Evolutionary conservation across 2,888 invertebrate species (phyloP).

Genomic region (Ecliptopera silaceata): DNA sequence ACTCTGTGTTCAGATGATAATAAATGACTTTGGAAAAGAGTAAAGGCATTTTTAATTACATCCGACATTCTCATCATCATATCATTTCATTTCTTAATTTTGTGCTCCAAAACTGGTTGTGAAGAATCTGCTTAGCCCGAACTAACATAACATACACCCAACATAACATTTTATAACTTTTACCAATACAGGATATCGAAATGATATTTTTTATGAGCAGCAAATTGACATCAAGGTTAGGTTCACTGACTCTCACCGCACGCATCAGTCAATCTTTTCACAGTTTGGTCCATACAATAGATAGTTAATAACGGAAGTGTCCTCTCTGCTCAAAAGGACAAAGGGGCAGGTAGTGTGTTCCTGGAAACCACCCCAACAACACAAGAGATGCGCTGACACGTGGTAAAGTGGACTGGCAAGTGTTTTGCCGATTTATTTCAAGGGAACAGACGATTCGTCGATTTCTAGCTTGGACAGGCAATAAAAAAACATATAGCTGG

Average conservation of each 20-base stretch:
- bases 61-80: too few relatives aligned
- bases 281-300: slow-evolving; percentile 18
- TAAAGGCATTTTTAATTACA: too few relatives aligned
- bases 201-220: background rate
- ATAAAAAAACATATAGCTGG: too few relatives aligned
- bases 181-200: background rate
- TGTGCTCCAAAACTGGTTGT: too few relatives aligned
- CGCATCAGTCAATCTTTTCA: slow-evolving; percentile 15
- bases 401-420: slow-evolving; percentile 21
- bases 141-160: too few relatives aligned
- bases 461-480: background rate
- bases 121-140: too few relatives aligned
- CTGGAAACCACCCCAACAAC: slow-evolving; percentile 29
- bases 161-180: too few relatives aligned
- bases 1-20: too few relatives aligned
- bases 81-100: too few relatives aligned
- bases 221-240: slow-evolving; percentile 9
- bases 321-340: slow-evolving; percentile 24
- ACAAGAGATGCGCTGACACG: slow-evolving; percentile 19
- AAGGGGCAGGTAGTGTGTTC: slow-evolving; percentile 32
- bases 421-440: slow-evolving; percentile 3
- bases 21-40: too few relatives aligned
- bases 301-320: slow-evolving; percentile 30
- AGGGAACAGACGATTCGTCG: background rate
- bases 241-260: slow-evolving; percentile 12